Evolutionary conservation across 1,140 invertebrate genomes (phyloP).

Genomic region (Drosophila pallidifrons): DNA sequence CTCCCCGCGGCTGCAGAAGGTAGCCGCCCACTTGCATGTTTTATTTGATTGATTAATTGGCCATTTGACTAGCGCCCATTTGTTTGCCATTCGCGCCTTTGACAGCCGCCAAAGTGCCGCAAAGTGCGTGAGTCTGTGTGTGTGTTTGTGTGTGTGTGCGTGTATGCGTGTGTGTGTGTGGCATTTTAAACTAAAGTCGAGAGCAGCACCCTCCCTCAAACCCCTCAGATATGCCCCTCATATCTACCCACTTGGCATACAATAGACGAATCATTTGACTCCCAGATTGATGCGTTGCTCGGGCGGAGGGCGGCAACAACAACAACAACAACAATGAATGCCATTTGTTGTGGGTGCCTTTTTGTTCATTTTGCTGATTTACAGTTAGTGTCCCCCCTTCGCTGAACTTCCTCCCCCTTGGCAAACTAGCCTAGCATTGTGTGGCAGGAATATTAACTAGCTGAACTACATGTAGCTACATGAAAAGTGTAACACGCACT

Average conservation of each 20-base stretch:
- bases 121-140: slow-evolving; percentile 4
- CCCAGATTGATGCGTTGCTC: slow-evolving; percentile 16
- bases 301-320: not conserved
- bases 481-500: slow-evolving; percentile 16
- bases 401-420: too few species aligned
- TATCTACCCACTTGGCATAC: not conserved
- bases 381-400: not conserved
- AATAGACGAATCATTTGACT: slow-evolving; percentile 23
- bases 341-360: slow-evolving; percentile 15
- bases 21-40: not conserved
- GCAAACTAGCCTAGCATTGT: not conserved
- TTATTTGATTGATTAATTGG: slow-evolving; percentile 76
- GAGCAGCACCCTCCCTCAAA: not conserved
- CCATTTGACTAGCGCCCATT: slow-evolving; percentile 65
- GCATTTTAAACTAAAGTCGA: slow-evolving; percentile 9
- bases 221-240: not conserved
- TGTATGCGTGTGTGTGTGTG: slow-evolving; percentile 14
- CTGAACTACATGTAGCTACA: too few species aligned
- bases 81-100: slow-evolving; percentile 49
- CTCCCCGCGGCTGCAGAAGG: not conserved
- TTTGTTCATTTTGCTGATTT: slow-evolving; percentile 1
- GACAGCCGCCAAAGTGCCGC: slow-evolving; percentile 43
- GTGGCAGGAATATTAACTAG: slow-evolving; percentile 17
- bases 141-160: not conserved
- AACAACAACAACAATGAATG: not conserved